Percentiles rank a stretch among this genome's conserved stretches.
Evolutionary conservation across 2,888 invertebrate species (phyloP).

Genomic region (Drosophila paramelanica): DNA sequence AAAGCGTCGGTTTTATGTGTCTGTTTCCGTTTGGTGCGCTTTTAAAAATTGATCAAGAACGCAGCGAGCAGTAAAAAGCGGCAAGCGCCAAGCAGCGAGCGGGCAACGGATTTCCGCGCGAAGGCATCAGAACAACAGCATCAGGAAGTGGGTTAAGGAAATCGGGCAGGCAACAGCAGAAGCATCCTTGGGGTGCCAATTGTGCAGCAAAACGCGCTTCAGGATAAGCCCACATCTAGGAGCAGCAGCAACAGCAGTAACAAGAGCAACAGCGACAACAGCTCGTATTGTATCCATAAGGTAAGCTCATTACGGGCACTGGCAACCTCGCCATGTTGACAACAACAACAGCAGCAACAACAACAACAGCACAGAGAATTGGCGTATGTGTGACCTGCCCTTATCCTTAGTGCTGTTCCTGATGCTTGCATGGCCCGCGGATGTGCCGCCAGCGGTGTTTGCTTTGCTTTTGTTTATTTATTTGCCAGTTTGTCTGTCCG

Average conservation of each 20-base stretch:
- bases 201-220: constrained; percentile 66
- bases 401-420: constrained; percentile 45
- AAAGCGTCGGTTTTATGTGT: constrained; percentile 44
- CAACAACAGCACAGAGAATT: constrained; percentile 12
- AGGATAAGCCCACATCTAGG: constrained; percentile 50
- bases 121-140: constrained; percentile 58
- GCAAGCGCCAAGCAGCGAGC: constrained; percentile 29
- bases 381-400: constrained; percentile 19
- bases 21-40: constrained; percentile 67
- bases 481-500: constrained; percentile 56
- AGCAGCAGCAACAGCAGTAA: constrained; percentile 28
- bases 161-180: constrained; percentile 42
- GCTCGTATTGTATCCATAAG: constrained; percentile 64
- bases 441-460: constrained; percentile 72
- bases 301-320: constrained; percentile 72
- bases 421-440: constrained; percentile 52
- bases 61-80: constrained; percentile 43
- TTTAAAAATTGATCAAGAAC: constrained; percentile 60
- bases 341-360: constrained; percentile 33
- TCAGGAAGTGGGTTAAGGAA: constrained; percentile 65
- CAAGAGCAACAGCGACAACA: constrained; percentile 34
- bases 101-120: constrained; percentile 70
- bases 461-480: constrained; percentile 74
- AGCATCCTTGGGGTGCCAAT: constrained; percentile 57
- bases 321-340: constrained; percentile 54